These are phyloP conservation scores for Clunio marinus DNA, from an alignment of 2,888 invertebrate species.

Conservation along the genomic window DNA sequence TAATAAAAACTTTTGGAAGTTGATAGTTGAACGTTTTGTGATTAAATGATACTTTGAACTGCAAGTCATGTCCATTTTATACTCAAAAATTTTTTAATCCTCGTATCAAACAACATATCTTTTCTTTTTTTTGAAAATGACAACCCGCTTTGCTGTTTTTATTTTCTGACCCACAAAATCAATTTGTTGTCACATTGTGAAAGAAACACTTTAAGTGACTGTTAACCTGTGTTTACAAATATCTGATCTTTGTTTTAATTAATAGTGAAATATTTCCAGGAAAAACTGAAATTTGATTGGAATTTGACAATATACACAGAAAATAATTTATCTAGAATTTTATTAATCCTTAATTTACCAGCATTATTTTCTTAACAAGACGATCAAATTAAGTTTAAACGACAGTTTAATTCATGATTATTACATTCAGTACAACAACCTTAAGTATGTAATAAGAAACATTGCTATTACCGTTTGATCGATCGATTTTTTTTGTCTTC, in stretches of 20 bases:
- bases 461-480: not conserved
- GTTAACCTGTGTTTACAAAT: too few species aligned
- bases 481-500: not conserved
- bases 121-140: not conserved
- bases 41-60: not conserved
- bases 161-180: not conserved
- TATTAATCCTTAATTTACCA: too few species aligned
- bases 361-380: too few species aligned
- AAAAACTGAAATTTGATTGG: too few species aligned
- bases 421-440: not conserved
- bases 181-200: not conserved
- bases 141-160: not conserved
- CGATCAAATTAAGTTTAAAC: too few species aligned
- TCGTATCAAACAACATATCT: not conserved
- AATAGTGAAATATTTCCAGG: too few species aligned
- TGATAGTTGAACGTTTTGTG: not conserved
- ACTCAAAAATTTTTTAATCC: not conserved
- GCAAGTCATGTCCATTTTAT: not conserved
- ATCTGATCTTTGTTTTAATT: too few species aligned
- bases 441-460: not conserved
- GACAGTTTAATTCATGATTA: not conserved
- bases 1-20: not conserved
- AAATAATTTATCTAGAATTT: too few species aligned
- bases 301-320: too few species aligned
- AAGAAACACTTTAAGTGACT: not conserved